Evolutionary conservation across 2,113 vertebrate species (phyloP), one percentile per base, ranked within the genome.

Genomic region (Lepisosteus oculatus): DNA sequence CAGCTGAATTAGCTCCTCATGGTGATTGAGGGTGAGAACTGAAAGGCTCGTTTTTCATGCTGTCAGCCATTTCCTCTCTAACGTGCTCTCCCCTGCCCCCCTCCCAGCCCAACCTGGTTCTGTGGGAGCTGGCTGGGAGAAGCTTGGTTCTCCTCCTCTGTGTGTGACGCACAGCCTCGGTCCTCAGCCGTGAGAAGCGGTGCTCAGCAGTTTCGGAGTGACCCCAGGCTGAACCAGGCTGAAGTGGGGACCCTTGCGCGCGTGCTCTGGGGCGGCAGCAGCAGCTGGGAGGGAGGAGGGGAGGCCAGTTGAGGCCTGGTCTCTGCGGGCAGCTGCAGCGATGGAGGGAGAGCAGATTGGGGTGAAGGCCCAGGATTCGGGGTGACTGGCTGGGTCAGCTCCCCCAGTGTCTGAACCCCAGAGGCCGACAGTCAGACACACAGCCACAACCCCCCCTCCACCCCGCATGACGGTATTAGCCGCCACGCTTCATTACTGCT

Each of bases 1-100:
- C 64, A 66, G 72, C 70, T 72, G 54, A 78, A 78, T 80, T 72
- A 78, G 74, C 74, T 78, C 64, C 74, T 76, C 72, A 69, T 45
- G 64, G 73, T 51, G 68, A 61, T 61, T 74, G 55, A 41, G 71
- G 74, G 68, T 8, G 4, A 68, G 61, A 73, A 76, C 72, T 61
- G 73, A 78, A 73, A 72, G 59, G 29, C 72, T 80, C 68, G 61
- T 80, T 81, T 77, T 78, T 78, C 81, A 81, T 83, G 69, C 76
- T 70, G 72, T 80, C 78, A 77, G 77, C 69, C 68, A 62, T 70
- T 43, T 62, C 59, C 54, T 15, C 63, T 70, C 45, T 29, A 43
- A 15, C 29, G 59, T 56, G 29, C 55, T 47, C 9, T 7, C 62
- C 65, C 47, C 62, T 71, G 67, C 6, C 61, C 61, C 67, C 68